Conservation (phyloP, 2,797 vertebrate species). For the Phoebastria nigripes region DNA sequence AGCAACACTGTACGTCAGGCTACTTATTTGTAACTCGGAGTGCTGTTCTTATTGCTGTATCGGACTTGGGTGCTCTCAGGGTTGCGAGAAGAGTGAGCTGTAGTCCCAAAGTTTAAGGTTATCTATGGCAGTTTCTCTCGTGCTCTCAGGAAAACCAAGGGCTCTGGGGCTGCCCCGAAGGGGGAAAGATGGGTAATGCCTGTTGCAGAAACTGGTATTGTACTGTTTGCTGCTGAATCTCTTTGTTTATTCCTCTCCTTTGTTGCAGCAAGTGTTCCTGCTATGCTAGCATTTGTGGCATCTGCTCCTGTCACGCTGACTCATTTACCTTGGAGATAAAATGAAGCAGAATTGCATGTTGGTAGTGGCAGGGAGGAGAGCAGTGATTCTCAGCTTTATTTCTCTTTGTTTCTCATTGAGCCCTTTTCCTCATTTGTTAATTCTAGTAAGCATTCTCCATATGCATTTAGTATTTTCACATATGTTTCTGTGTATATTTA, state of each 20-base stretch:
- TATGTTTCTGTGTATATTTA: constrained; percentile 28
- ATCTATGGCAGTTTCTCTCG: background rate
- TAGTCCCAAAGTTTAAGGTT: background rate
- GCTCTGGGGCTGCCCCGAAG: rapidly evolving
- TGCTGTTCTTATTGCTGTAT: background rate
- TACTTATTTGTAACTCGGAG: background rate
- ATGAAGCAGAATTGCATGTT: background rate
- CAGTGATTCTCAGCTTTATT: background rate
- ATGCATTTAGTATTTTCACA: constrained; percentile 15
- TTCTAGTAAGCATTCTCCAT: background rate
- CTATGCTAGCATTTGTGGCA: background rate
- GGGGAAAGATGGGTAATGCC: background rate
- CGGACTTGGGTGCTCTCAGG: background rate
- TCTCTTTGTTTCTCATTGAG: constrained; percentile 6
- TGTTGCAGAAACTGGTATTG: background rate
- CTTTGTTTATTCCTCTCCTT: background rate
- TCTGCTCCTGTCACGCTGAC: background rate
- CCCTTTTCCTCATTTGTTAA: background rate
- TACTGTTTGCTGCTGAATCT: background rate
- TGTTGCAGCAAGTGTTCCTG: background rate
- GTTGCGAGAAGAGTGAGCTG: rapidly evolving
- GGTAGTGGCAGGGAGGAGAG: constrained; percentile 16
- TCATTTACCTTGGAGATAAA: background rate
- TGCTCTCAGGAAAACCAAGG: background rate
- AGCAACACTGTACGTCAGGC: background rate